Conservation (phyloP, 2,888 invertebrate genomes). For the Parnassius apollo region DNA sequence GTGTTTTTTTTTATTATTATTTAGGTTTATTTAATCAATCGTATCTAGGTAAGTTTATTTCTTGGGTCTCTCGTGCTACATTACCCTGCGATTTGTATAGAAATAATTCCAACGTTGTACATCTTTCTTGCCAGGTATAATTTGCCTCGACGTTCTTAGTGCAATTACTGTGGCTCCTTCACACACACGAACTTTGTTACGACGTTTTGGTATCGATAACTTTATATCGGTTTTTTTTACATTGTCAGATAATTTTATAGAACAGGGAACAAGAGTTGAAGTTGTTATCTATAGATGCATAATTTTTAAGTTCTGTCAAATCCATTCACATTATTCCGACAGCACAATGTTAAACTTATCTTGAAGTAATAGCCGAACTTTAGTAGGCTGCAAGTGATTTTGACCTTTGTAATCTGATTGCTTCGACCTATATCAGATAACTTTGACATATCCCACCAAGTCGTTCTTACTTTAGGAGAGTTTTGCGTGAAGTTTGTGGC, state of each 20-base stretch:
- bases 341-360: conserved; percentile 44
- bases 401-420: conserved; percentile 57
- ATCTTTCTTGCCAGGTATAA: conserved; percentile 69
- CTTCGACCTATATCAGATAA: conserved; percentile 69
- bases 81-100: conserved; percentile 64
- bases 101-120: conserved; percentile 59
- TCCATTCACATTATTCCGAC: conserved; percentile 18
- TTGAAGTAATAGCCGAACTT: conserved; percentile 55
- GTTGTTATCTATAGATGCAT: conserved; percentile 9
- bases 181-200: conserved; percentile 33
- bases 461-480: conserved; percentile 46
- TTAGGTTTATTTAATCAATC: neutral
- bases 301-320: conserved; percentile 26
- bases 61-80: conserved; percentile 31
- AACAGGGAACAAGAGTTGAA: no score
- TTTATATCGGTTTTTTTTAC: no score
- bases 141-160: conserved; percentile 64
- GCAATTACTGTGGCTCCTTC: conserved; percentile 60
- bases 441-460: conserved; percentile 62
- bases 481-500: conserved; percentile 54
- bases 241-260: no score
- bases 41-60: conserved; percentile 22
- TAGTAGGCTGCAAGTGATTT: conserved; percentile 60
- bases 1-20: no score
- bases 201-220: no score